Conservation (phyloP, 2,888 invertebrate genomes). For the Dioctria rufipes region DNA sequence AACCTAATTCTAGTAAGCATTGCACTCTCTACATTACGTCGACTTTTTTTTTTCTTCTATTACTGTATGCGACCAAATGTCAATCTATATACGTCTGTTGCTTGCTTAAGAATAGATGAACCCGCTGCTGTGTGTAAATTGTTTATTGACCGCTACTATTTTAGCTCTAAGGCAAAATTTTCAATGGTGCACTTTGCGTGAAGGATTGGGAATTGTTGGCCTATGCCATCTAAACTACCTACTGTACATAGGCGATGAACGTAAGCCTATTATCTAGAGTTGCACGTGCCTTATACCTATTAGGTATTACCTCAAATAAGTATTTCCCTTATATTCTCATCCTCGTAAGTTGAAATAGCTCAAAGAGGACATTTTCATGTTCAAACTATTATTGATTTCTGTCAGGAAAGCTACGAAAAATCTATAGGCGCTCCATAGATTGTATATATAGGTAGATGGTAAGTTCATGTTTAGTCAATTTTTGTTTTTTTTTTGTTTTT, state of each 20-base stretch:
- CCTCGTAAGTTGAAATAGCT: neutral
- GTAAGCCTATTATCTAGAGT: neutral
- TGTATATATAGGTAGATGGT: neutral
- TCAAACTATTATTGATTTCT: conserved; percentile 23
- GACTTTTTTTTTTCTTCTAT: conserved; percentile 16
- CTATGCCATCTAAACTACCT: neutral
- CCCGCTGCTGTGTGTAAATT: neutral
- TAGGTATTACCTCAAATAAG: neutral
- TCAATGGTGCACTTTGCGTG: conserved; percentile 13
- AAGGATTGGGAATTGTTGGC: no score
- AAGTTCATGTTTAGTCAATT: conserved; percentile 34
- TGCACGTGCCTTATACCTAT: neutral
- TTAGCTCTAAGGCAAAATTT: neutral
- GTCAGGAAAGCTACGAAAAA: conserved; percentile 48
- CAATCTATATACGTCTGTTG: conserved; percentile 15
- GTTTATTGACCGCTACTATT: conserved; percentile 39
- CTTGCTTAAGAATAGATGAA: conserved; percentile 35
- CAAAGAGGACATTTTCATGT: conserved; percentile 28
- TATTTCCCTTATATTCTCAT: neutral
- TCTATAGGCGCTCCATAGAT: conserved; percentile 21
- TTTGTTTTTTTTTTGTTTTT: neutral
- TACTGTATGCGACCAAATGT: conserved; percentile 17
- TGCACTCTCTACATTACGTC: neutral
- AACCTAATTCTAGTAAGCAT: conserved; percentile 7
- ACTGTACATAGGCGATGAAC: neutral